These are phyloP conservation scores for Drosophila ironensis DNA, from an alignment of 1,140 invertebrate genomes.

Conservation along the genomic window DNA sequence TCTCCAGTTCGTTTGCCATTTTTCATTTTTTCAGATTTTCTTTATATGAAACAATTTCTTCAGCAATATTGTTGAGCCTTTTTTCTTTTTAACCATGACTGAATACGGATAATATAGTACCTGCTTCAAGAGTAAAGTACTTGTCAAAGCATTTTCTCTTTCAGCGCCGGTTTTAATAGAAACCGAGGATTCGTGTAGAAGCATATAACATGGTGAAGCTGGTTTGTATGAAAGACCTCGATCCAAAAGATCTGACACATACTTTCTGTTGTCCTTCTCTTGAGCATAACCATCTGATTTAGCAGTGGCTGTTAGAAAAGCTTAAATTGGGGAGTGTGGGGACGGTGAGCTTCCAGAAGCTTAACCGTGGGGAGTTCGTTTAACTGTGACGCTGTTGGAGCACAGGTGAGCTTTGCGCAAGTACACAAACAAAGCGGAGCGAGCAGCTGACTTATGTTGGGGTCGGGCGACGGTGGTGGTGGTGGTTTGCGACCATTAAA, in stretches of 20 bases:
- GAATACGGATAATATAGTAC: too few species aligned
- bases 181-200: too few species aligned
- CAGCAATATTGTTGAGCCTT: too few species aligned
- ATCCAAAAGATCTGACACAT: background rate
- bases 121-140: too few species aligned
- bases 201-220: too few species aligned
- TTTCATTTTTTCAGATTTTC: too few species aligned
- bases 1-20: too few species aligned
- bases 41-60: too few species aligned
- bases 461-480: background rate
- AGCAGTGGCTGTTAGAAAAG: background rate
- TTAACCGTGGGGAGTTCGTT: conserved; percentile 6
- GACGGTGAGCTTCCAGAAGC: conserved; percentile 22
- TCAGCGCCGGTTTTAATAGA: too few species aligned
- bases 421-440: conserved; percentile 58
- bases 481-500: conserved; percentile 32
- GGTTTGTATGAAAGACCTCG: too few species aligned
- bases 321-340: background rate
- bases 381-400: conserved; percentile 27
- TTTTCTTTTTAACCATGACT: too few species aligned
- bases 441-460: background rate
- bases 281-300: background rate
- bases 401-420: conserved; percentile 59
- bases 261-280: background rate
- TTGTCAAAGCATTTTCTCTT: too few species aligned